Base-by-base conservation (phyloP, 1,140 invertebrate species). In the Drosophila bocqueti region DNA sequence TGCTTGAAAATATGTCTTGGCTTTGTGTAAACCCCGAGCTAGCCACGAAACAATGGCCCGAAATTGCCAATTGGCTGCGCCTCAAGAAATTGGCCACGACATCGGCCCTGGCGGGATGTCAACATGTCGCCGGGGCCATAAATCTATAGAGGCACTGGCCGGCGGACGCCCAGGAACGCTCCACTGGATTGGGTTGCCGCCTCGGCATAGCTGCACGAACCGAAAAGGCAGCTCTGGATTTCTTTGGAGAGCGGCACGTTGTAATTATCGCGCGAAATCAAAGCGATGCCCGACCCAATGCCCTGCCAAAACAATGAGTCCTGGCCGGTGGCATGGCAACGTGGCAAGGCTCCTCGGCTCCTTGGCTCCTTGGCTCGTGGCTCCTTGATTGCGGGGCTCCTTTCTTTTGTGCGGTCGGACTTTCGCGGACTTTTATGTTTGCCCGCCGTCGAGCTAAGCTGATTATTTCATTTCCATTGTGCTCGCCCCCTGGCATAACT, bases 191-290 rank as follows among this genome's bases (percentile, higher is more conserved):
- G 61, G 40, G 38, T 24, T 18, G 18, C 40, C 38, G n/a, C 10
- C 42, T 29, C 16, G 36, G 38, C 16, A 90, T 90, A 66, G 82
- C 63, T 79, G 72, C 85, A 90, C 85, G 85, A 82, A 66, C 75
- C 29, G 16, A 47, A 83, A 61, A 38, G 52, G 29, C 46, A 55
- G 46, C 49, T 24, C 21, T 57, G 54, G 54, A 79, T 76, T 82
- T 76, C 65, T 64, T 75, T 72, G 52, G 43, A 68, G 71, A 59
- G 71, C 77, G 75, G 71, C 77, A 78, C 72, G 68, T 71, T 82
- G 83, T 81, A 90, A 90, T 90, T 90, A 90, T 90, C 76, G 79
- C 76, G 83, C 66, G 76, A 81, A 89, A 90, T 89, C 85, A 90
- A 87, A 87, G 84, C 60, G 50, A 66, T 67, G 59, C 40, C 74